Evolutionary conservation across 2,888 invertebrate genomes (phyloP).

Genomic region (Neria commutata): DNA sequence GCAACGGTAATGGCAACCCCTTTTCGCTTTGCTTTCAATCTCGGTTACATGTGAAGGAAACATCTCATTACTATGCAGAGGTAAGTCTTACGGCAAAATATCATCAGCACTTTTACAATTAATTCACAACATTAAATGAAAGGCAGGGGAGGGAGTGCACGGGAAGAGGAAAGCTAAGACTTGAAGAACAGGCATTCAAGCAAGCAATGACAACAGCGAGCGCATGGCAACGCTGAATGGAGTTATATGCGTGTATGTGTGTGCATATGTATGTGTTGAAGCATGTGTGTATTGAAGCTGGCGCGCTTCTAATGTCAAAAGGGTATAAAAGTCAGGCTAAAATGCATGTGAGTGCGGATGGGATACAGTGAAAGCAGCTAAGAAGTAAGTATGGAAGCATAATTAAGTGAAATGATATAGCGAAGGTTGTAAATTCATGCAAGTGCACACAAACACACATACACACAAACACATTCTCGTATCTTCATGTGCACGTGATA

Average conservation of each 20-base stretch:
- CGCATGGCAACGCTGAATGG: background rate
- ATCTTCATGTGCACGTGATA: too few species aligned
- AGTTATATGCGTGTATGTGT: background rate
- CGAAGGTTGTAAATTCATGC: too few species aligned
- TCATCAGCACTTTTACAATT: conserved; percentile 2
- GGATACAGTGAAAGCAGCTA: background rate
- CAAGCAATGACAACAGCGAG: background rate
- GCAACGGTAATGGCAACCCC: too few species aligned
- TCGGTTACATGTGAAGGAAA: background rate
- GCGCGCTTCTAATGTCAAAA: background rate
- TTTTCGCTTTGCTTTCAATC: background rate
- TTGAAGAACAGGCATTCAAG: background rate
- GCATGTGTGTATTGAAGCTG: conserved; percentile 5
- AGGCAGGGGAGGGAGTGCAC: conserved; percentile 5
- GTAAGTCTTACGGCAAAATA: background rate
- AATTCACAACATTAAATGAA: background rate
- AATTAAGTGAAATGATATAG: too few species aligned
- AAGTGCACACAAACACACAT: too few species aligned
- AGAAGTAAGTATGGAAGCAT: too few species aligned
- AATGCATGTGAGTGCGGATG: background rate
- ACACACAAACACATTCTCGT: too few species aligned
- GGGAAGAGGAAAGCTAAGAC: background rate
- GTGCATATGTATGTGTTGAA: background rate
- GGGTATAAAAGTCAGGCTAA: background rate
- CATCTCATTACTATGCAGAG: too few species aligned